These are phyloP conservation scores for Sebastes melanostomus DNA, from an alignment of 2,797 vertebrate genomes.

Conservation along the genomic window DNA sequence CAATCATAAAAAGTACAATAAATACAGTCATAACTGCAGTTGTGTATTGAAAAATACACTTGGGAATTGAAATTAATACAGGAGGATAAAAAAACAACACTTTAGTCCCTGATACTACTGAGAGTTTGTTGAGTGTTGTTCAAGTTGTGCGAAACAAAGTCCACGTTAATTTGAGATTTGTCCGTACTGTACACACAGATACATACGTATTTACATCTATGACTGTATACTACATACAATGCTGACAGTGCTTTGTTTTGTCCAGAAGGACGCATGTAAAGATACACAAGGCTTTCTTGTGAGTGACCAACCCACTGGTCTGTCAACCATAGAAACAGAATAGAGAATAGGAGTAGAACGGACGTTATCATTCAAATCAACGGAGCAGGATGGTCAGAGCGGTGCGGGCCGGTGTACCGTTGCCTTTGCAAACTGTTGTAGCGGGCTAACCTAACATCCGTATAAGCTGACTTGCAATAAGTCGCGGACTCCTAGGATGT, in stretches of 20 bases:
- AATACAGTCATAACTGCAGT: constrained; percentile 61
- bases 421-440: too few species aligned
- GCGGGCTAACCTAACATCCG: too few species aligned
- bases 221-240: constrained; percentile 30
- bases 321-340: too few species aligned
- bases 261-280: constrained; percentile 24
- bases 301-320: constrained; percentile 16
- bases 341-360: too few species aligned
- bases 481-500: too few species aligned
- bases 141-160: constrained; percentile 39
- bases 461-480: too few species aligned
- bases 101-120: constrained; percentile 56
- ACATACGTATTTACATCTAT: too few species aligned
- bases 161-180: constrained; percentile 7
- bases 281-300: constrained; percentile 2
- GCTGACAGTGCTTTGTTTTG: constrained; percentile 64
- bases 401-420: too few species aligned
- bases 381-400: too few species aligned
- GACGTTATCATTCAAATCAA: too few species aligned
- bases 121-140: constrained; percentile 22
- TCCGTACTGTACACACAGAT: too few species aligned
- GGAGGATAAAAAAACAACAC: constrained; percentile 13
- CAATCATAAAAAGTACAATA: constrained; percentile 59
- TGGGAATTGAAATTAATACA: constrained; percentile 50
- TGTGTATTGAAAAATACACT: constrained; percentile 72